Base-by-base conservation (phyloP, 2,797 vertebrate genomes). In the Intellagama lesueurii region DNA sequence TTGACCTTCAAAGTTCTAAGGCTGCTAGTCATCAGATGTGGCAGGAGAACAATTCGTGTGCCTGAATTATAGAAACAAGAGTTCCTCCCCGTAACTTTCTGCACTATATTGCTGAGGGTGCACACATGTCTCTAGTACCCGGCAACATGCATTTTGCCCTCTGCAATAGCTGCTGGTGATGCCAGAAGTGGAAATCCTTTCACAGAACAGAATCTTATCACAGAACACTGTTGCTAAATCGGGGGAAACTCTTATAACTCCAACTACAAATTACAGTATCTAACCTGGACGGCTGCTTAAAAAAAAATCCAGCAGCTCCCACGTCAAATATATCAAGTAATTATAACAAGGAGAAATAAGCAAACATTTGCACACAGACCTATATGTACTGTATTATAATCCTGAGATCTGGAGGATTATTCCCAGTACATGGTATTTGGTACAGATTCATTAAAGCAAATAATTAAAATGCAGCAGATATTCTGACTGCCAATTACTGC, bases 391-490 rank as follows among this genome's bases (percentile, higher is more conserved):
- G 16, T 22, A 64, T 64, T 64, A 22, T 64, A 64, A 64, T 64
- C 17, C 60, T 64, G 60, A 22, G 32, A 11, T 40, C 52, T 44
- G 22, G 22, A 56, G 56, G 17, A 66, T 47, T 30, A 52, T 2
- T n/a, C 52, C 26, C 35, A 82, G 56, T 60, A 60, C 60, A 44
- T 22, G 72, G 8, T 81, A 81, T 44, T 79, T 64, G 56, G 35
- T 49, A 85, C 88, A 22, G 87, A 82, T 86, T 8, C 78, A 80
- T 90, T 91, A 87, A 76, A 30, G 92, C 72, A 91, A 73, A 80
- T 0, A 19, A 81, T 91, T 87, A 94, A 26, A 94, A 92, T 76
- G 19, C 28, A 56, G 69, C 56, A 81, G 26, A 86, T 76, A 78
- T 77, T 70, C 16, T 56, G 32, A 9, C 32, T 86, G 64, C 40